Evolutionary conservation across 2,888 invertebrate species (phyloP).

Genomic region (Erebia epiphron): DNA sequence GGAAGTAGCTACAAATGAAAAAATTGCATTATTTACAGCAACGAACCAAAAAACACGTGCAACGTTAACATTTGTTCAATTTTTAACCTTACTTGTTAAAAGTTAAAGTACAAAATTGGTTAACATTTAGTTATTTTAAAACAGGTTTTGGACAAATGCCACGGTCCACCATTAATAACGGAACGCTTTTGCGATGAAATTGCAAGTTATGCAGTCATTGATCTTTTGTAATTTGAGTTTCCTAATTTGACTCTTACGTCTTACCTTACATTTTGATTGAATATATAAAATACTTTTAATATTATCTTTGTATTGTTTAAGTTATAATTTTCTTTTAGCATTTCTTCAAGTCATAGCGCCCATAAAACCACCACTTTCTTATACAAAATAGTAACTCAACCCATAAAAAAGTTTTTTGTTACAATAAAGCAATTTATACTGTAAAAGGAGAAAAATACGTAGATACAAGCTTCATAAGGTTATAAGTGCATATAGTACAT

Average conservation of each 20-base stretch:
- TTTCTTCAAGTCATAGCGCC: too few relatives aligned
- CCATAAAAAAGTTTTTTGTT: not conserved
- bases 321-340: too few relatives aligned
- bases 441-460: not conserved
- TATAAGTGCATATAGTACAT: not conserved
- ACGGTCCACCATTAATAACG: slow-evolving; percentile 6
- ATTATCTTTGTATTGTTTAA: too few relatives aligned
- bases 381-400: not conserved
- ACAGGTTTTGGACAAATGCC: slow-evolving; percentile 17
- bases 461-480: slow-evolving; percentile 4
- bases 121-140: not conserved
- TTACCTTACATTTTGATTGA: not conserved
- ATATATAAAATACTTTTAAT: too few relatives aligned
- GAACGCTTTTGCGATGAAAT: slow-evolving; percentile 13
- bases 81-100: not conserved
- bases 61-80: not conserved
- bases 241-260: not conserved
- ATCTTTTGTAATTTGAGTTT: not conserved
- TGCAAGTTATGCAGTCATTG: not conserved
- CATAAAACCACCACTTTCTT: too few relatives aligned
- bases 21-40: not conserved
- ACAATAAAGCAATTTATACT: not conserved
- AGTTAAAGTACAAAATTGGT: not conserved
- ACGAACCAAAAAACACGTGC: not conserved
- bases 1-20: not conserved